A percentile compares a stretch with the other conserved stretches of the same genome.
These are phyloP conservation scores for Pimephales promelas DNA, from an alignment of 2,113 vertebrate genomes.

Conservation along the genomic window DNA sequence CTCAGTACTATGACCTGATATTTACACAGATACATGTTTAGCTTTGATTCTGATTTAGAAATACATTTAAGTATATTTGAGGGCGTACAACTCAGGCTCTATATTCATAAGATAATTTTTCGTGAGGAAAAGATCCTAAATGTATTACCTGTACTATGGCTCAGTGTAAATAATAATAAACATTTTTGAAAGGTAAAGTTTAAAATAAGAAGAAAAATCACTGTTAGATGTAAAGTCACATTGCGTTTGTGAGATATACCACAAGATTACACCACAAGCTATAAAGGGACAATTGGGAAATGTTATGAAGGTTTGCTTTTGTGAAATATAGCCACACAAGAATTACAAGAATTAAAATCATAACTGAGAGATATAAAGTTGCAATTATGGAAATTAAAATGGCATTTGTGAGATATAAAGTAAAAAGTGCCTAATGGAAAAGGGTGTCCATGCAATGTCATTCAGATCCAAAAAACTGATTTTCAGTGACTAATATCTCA, in stretches of 20 bases:
- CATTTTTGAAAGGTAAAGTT: neutral
- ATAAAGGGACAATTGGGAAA: neutral
- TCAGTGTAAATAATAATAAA: no score
- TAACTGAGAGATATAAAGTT: neutral
- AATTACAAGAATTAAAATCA: neutral
- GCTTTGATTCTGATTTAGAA: neutral
- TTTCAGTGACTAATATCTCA: neutral
- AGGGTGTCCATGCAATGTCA: neutral
- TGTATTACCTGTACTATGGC: neutral
- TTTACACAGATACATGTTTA: neutral
- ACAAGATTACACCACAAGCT: neutral
- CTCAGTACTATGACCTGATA: slow-evolving; percentile 25
- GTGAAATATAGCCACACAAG: neutral
- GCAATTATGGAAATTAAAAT: neutral
- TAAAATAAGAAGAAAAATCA: neutral
- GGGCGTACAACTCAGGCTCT: neutral
- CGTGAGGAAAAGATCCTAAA: neutral
- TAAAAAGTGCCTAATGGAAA: neutral
- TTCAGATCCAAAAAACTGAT: neutral
- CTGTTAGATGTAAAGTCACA: neutral
- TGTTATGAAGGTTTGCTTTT: neutral
- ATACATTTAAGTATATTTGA: neutral
- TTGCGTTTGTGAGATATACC: neutral
- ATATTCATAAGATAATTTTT: neutral
- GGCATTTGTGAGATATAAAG: neutral